A percentile compares a stretch with the other conserved stretches of the same genome.
These are phyloP conservation scores for Halictus rubicundus DNA, from an alignment of 1,140 invertebrate species.

Conservation along the genomic window DNA sequence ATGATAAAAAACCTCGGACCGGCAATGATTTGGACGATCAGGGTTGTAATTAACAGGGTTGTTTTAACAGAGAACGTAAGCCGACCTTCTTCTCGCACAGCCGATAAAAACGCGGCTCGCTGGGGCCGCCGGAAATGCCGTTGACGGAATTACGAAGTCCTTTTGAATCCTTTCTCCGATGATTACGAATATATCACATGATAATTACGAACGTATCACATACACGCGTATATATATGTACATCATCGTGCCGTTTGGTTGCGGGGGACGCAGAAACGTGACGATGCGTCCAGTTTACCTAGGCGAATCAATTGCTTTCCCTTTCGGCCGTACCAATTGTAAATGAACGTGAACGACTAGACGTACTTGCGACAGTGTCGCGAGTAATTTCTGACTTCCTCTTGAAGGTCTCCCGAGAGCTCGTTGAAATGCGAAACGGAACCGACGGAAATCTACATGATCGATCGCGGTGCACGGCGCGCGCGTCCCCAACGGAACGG, in stretches of 20 bases:
- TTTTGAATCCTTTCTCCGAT: conserved; percentile 28
- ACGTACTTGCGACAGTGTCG: conserved; percentile 55
- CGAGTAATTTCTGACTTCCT: conserved; percentile 47
- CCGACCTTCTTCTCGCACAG: too few relatives aligned
- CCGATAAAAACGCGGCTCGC: background rate
- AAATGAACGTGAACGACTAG: conserved; percentile 62
- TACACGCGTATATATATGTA: conserved; percentile 40
- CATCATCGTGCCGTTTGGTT: conserved; percentile 29
- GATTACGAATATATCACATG: conserved; percentile 55
- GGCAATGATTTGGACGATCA: too few relatives aligned
- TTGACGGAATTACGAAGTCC: conserved; percentile 50
- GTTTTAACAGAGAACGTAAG: too few relatives aligned
- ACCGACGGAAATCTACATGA: conserved; percentile 11
- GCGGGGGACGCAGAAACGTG: conserved; percentile 43
- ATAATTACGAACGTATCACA: conserved; percentile 58
- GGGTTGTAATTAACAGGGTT: too few relatives aligned
- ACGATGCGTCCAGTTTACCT: conserved; percentile 24
- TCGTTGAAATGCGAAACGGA: conserved; percentile 40
- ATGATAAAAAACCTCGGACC: too few relatives aligned
- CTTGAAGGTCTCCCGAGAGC: conserved; percentile 51
- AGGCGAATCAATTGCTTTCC: conserved; percentile 16
- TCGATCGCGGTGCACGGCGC: conserved; percentile 7
- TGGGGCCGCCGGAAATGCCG: conserved; percentile 43
- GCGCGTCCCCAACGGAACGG: conserved; percentile 4
- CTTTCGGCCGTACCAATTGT: conserved; percentile 26